phyloP scores from a whole-genome alignment of 2,113 vertebrate species.

The Passer montanus region DNA sequence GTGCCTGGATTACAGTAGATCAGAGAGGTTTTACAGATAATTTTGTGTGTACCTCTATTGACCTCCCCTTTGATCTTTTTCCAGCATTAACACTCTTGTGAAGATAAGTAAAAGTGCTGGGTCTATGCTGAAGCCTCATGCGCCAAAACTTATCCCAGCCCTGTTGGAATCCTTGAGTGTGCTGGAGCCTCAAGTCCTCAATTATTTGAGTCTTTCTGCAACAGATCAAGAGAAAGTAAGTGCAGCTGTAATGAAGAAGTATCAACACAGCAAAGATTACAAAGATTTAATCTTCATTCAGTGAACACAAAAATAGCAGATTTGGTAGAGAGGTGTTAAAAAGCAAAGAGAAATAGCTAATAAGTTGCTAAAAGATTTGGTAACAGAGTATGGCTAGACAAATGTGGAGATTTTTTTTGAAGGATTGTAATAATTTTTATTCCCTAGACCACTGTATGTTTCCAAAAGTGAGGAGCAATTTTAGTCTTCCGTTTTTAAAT shows the following conservation, averaged over 20 bases:
- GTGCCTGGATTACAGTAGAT: background rate
- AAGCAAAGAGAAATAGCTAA: background rate
- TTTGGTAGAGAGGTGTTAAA: background rate
- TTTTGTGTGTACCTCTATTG: background rate
- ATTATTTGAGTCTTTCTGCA: conserved; percentile 95
- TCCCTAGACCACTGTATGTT: background rate
- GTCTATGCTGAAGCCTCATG: conserved; percentile 90
- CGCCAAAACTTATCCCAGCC: conserved; percentile 91
- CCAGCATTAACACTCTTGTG: conserved; percentile 94
- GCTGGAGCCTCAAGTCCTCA: conserved; percentile 95
- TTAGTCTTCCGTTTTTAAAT: background rate
- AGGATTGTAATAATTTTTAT: background rate
- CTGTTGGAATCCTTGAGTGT: conserved; percentile 92
- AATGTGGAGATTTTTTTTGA: background rate
- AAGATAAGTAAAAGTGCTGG: conserved; percentile 98
- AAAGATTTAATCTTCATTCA: background rate
- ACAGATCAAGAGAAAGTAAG: conserved; percentile 97
- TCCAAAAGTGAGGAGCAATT: background rate
- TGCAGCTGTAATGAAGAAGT: background rate
- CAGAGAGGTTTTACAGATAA: background rate
- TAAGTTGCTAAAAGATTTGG: background rate
- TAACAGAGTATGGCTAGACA: background rate
- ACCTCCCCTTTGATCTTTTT: background rate
- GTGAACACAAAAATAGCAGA: background rate
- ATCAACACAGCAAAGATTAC: background rate